Evolutionary conservation across 1,140 invertebrate species (phyloP).

Genomic region (Zaprionus ghesquierei): DNA sequence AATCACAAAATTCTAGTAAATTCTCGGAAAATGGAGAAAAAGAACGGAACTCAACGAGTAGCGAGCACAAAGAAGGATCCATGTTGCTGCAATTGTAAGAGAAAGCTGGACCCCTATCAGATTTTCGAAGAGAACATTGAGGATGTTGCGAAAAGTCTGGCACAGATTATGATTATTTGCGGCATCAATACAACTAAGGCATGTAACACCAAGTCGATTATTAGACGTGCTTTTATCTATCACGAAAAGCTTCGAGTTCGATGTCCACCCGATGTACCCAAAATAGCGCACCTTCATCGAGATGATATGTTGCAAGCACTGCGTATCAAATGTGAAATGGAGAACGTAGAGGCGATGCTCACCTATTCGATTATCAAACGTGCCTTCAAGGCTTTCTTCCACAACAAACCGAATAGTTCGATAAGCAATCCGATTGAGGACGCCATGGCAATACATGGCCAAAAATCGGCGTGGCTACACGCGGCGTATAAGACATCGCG

Average conservation of each 20-base stretch:
- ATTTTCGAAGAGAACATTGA: constrained; percentile 65
- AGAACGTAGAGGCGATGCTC: constrained; percentile 62
- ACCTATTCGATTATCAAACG: constrained; percentile 65
- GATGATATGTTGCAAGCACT: constrained; percentile 64
- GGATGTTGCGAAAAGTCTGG: constrained; percentile 57
- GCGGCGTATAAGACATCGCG: constrained; percentile 53
- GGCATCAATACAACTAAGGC: constrained; percentile 56
- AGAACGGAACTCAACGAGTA: not conserved
- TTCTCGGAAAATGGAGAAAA: constrained; percentile 20
- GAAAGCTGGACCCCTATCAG: constrained; percentile 58
- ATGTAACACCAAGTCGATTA: constrained; percentile 52
- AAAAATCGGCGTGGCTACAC: constrained; percentile 57
- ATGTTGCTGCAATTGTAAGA: constrained; percentile 60
- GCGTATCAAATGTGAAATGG: constrained; percentile 60
- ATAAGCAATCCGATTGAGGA: constrained; percentile 63
- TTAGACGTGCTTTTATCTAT: constrained; percentile 64
- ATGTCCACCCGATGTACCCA: constrained; percentile 8
- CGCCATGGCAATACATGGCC: constrained; percentile 48
- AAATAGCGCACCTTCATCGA: constrained; percentile 44
- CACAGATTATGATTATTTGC: constrained; percentile 65
- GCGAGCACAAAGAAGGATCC: not conserved
- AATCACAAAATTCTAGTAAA: constrained; percentile 22
- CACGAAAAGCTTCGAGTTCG: constrained; percentile 51
- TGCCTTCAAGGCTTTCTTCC: constrained; percentile 66
- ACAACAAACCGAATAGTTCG: constrained; percentile 48